Conservation (phyloP, 2,888 invertebrate species). For the Leucozona laternaria region DNA sequence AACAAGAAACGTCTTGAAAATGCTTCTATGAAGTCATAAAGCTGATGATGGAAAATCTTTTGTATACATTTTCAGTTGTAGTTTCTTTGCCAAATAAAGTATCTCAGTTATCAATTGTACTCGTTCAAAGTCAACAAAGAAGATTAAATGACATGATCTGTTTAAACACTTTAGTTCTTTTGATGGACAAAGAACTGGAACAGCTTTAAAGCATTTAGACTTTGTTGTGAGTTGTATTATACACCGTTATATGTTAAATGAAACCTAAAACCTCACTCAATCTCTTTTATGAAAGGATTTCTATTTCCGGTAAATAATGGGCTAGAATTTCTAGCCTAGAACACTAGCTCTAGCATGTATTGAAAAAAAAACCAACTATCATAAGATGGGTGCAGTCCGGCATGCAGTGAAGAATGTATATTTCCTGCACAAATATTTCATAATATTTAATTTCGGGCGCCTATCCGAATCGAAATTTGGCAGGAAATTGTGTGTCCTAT, state of each 20-base stretch:
- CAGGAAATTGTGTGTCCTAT: too few relatives aligned
- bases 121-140: neutral
- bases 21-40: neutral
- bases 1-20: conserved; percentile 16
- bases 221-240: neutral
- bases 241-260: neutral
- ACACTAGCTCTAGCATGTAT: too few relatives aligned
- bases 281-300: neutral
- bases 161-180: conserved; percentile 7
- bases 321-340: neutral
- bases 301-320: neutral
- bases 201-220: neutral
- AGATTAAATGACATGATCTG: conserved; percentile 10
- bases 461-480: too few relatives aligned
- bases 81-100: conserved; percentile 10
- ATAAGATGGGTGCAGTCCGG: too few relatives aligned
- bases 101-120: conserved; percentile 24
- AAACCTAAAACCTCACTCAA: neutral
- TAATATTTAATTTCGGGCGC: too few relatives aligned
- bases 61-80: conserved; percentile 1
- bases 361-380: too few relatives aligned
- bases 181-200: neutral
- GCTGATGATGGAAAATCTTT: conserved; percentile 11
- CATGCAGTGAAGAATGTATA: too few relatives aligned
- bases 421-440: too few relatives aligned